phyloP scores from a whole-genome alignment of 2,888 invertebrate species.

The Trachelus troglodyta region DNA sequence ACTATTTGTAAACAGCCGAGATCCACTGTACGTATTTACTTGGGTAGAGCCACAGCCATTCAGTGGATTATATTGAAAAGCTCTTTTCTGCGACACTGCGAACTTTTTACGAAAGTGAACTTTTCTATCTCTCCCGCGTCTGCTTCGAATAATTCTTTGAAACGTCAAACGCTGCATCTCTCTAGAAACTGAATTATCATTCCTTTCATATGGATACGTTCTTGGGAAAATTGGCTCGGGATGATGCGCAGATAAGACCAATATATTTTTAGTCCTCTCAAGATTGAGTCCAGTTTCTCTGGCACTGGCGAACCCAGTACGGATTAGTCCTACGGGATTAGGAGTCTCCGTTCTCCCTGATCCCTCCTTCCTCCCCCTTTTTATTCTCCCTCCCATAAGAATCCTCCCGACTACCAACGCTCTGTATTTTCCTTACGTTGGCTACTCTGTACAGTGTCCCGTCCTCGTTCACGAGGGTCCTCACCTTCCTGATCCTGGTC shows the following conservation, averaged over 20 bases:
- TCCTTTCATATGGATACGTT: neutral
- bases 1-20: neutral
- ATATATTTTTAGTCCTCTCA: neutral
- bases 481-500: neutral
- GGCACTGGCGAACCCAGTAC: conserved; percentile 18
- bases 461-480: neutral
- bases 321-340: conserved; percentile 29
- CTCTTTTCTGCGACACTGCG: conserved; percentile 26
- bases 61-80: conserved; percentile 24
- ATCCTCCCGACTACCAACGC: neutral
- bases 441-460: neutral
- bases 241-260: neutral
- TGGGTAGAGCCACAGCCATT: conserved; percentile 12
- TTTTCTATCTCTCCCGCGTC: neutral
- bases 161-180: neutral
- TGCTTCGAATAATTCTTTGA: neutral
- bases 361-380: neutral
- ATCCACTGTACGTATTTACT: neutral
- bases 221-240: neutral
- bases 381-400: neutral
- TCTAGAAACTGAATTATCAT: neutral
- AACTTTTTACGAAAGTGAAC: conserved; percentile 20
- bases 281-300: neutral
- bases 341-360: conserved; percentile 13
- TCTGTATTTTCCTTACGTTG: neutral